Evolutionary conservation across 2,113 vertebrate species (phyloP), one percentile per base, ranked within the genome.

Genomic region (Campylomormyrus tamandua): DNA sequence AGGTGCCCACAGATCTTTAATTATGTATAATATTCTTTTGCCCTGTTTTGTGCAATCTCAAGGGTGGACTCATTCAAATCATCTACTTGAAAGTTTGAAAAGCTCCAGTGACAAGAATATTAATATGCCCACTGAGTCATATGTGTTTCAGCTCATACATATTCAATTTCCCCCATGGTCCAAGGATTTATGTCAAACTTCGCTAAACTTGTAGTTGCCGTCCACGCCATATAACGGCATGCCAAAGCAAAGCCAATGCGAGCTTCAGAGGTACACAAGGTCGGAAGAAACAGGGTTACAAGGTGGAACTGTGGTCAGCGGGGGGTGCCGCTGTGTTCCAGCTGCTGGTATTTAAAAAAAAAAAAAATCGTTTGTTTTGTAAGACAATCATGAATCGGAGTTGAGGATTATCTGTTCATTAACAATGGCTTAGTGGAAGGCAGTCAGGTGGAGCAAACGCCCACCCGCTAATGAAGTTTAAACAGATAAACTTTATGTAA

Each of bases 111-210:
- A 98, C 97, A 98, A 96, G 98, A 99, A 99, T 99, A 98, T 98
- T 98, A 99, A 99, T 99, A 97, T 97, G 97, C 97, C 96, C 97
- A 97, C 96, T 97, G 96, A 98, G 98, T 98, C 97, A 98, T 99
- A 99, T 99, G 97, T 98, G 96, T 98, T 99, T 98, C 98, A 97
- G 96, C 97, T 99, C 98, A 99, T 99, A 97, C 98, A 99, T 99
- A 99, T 99, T 97, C 97, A 99, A 97, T 96, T 97, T 97, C 97
- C 95, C 96, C 97, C 97, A 97, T 98, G 98, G 98, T 98, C 97
- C 96, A 70, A 98, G 99, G 98, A 98, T 99, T 99, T 98, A 99
- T 99, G 98, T 99, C 98, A 99, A 98, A 97, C 97, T 97, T 98
- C 97, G 97, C 97, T 96, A 96, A 97, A 98, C 96, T 80, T 97